Base-by-base conservation (phyloP, 2,113 vertebrate species). In the Prochilodus magdalenae region DNA sequence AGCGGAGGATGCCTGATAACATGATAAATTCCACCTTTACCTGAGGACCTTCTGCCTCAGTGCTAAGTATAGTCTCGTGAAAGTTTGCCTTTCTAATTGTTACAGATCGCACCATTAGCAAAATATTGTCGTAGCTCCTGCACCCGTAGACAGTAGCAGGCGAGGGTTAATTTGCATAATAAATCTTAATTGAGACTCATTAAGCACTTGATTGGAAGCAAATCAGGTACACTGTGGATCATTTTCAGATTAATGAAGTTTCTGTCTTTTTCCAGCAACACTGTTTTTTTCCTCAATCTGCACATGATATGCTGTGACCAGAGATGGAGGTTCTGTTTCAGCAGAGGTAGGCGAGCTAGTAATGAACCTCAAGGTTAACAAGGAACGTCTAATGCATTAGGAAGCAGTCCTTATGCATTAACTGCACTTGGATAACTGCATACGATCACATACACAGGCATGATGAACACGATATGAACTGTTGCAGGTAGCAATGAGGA, bases 141-240 rank as follows among this genome's bases (percentile, higher is more conserved):
- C 90, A 93, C 91, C 90, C 88, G 89, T 90, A 90, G 91, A 91
- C 91, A 33, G 87, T 75, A 90, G 89, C 91, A 90, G 91, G 89
- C 80, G 88, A 90, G 92, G 92, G 92, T 94, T 94, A 93, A 95
- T 95, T 94, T 93, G 90, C 91, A 94, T 95, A 93, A 93, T 94
- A 94, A 90, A 95, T 94, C 93, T 93, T 94, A 94, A 94, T 94
- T 94, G 93, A 91, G 89, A 91, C 93, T 93, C 91, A 93, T 94
- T 94, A 94, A 88, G 90, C 87, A 90, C 91, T 92, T 93, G 92
- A 95, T 94, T 93, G 92, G 93, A 93, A 91, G 89, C 92, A 93
- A 93, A 94, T 93, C 91, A 94, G 92, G 93, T 91, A 93, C 91
- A 91, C 88, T 80, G 84, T 18, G 84, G 87, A 92, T 89, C 89